Percentiles rank a stretch among this genome's conserved stretches.
Evolutionary conservation across 2,888 invertebrate species (phyloP).

Genomic region (Spodoptera exigua): DNA sequence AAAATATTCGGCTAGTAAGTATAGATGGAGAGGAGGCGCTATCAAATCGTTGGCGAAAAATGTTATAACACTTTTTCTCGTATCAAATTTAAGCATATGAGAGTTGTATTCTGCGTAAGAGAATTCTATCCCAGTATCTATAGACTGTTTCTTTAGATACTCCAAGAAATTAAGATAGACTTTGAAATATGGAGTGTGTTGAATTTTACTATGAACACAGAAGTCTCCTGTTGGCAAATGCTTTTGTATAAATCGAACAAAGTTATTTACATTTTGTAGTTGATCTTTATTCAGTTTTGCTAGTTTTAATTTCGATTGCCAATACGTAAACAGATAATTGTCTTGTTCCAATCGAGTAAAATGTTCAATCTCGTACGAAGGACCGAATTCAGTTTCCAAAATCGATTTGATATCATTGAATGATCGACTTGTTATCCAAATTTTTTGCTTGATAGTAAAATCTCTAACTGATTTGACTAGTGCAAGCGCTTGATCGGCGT

Average conservation of each 20-base stretch:
- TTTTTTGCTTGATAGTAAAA: slow-evolving; percentile 17
- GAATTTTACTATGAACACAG: background rate
- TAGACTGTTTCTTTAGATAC: slow-evolving; percentile 1
- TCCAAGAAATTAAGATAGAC: slow-evolving; percentile 12
- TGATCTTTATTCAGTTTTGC: slow-evolving; percentile 12
- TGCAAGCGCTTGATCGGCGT: slow-evolving; percentile 18
- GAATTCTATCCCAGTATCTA: slow-evolving; percentile 15
- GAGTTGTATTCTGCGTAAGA: background rate
- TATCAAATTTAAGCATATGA: slow-evolving; percentile 2
- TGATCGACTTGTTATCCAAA: slow-evolving; percentile 50
- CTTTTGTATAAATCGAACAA: background rate
- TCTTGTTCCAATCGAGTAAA: slow-evolving; percentile 28
- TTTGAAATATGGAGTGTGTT: slow-evolving; percentile 1
- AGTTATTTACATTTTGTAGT: background rate
- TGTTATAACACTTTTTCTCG: background rate
- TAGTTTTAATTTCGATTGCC: slow-evolving; percentile 32
- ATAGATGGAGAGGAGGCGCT: slow-evolving; percentile 10
- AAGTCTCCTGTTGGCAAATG: background rate
- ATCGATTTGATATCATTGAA: slow-evolving; percentile 26
- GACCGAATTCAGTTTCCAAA: slow-evolving; percentile 28
- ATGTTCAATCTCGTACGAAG: slow-evolving; percentile 29
- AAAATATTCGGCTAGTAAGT: slow-evolving; percentile 12
- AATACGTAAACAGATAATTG: slow-evolving; percentile 24
- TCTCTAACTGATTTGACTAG: slow-evolving; percentile 26
- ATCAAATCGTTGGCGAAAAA: slow-evolving; percentile 1